Conservation (phyloP, 2,888 invertebrate genomes). For the Anoncus sp. region DNA sequence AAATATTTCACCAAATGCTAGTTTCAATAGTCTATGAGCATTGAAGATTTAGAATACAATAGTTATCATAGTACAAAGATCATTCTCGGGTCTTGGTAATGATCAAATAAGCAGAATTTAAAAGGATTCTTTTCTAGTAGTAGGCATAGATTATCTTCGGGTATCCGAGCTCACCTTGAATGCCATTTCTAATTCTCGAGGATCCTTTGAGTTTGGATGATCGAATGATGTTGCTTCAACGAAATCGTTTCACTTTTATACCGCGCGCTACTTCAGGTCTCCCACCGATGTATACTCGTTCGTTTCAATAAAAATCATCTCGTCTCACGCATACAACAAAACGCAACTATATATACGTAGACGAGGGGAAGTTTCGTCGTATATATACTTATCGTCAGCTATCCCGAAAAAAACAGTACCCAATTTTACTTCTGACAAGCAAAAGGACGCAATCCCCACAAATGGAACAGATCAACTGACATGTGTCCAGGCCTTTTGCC, state of each 20-base stretch:
- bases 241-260: constrained; percentile 45
- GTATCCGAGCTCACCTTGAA: constrained; percentile 45
- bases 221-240: constrained; percentile 49
- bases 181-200: constrained; percentile 43
- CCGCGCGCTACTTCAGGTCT: constrained; percentile 18
- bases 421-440: background rate
- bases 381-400: background rate
- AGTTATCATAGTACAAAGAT: no score
- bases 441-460: background rate
- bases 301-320: constrained; percentile 16
- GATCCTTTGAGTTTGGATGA: constrained; percentile 33
- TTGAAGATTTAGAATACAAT: no score
- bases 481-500: background rate
- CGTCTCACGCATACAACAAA: background rate
- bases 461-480: background rate
- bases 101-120: background rate
- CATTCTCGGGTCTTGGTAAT: no score
- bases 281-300: constrained; percentile 34
- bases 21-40: no score
- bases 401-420: constrained; percentile 14
- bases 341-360: background rate
- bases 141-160: background rate
- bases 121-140: background rate
- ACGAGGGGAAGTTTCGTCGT: constrained; percentile 18
- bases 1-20: no score